Conservation (phyloP, 2,888 invertebrate genomes). For the Ectemnius cavifrons region DNA sequence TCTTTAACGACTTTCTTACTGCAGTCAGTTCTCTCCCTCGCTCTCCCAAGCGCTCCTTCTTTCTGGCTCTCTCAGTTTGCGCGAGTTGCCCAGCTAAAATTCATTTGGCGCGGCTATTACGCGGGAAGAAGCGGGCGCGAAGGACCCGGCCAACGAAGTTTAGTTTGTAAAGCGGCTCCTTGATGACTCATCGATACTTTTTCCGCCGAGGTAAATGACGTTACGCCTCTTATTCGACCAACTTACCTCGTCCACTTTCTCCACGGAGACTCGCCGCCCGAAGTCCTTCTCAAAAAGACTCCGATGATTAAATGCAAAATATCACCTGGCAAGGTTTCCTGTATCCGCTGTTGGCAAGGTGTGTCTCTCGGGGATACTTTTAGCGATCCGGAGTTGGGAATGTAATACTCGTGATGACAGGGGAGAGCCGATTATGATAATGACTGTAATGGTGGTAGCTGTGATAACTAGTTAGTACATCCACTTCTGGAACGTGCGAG, state of each 20-base stretch:
- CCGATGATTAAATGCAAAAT: too few relatives aligned
- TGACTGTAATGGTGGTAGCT: too few relatives aligned
- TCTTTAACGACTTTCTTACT: too few relatives aligned
- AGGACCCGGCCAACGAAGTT: conserved; percentile 34
- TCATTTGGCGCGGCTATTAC: conserved; percentile 34
- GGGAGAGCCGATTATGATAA: too few relatives aligned
- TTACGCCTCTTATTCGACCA: conserved; percentile 45
- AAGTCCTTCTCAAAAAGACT: too few relatives aligned
- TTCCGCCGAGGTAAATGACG: conserved; percentile 49
- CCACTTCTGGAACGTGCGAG: too few relatives aligned
- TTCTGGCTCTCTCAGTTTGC: background rate
- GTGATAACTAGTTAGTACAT: too few relatives aligned
- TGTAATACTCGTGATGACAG: background rate
- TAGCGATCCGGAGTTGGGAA: conserved; percentile 10
- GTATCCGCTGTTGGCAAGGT: conserved; percentile 11
- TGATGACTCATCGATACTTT: conserved; percentile 60
- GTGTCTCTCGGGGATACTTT: conserved; percentile 21
- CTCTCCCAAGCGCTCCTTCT: background rate
- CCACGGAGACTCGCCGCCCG: too few relatives aligned
- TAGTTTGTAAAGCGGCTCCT: conserved; percentile 44
- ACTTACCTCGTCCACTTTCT: too few relatives aligned
- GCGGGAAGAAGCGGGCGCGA: conserved; percentile 24
- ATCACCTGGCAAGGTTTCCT: background rate
- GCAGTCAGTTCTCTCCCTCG: too few relatives aligned
- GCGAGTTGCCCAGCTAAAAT: conserved; percentile 1